Evolutionary conservation across 2,113 vertebrate species (phyloP).

Genomic region (Puma concolor): DNA sequence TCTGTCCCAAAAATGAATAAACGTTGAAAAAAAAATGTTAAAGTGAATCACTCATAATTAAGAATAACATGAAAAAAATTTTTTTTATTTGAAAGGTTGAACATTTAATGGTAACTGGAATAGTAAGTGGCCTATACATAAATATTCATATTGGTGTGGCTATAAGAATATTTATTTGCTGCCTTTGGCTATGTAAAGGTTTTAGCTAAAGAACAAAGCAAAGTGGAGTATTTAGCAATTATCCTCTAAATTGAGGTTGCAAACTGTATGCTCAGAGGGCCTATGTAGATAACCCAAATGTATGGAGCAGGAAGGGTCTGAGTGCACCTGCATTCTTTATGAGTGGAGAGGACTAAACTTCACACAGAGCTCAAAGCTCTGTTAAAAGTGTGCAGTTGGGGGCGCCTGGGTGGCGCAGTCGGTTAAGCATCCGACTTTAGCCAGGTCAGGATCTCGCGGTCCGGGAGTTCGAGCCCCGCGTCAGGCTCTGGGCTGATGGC

Average conservation of each 20-base stretch:
- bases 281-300: neutral
- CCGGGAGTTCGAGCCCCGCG: too few relatives aligned
- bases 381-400: neutral
- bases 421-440: too few relatives aligned
- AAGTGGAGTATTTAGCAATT: neutral
- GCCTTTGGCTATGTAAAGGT: slow-evolving; percentile 5
- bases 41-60: slow-evolving; percentile 52
- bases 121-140: slow-evolving; percentile 23
- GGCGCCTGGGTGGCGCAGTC: too few relatives aligned
- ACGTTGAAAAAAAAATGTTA: neutral
- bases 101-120: slow-evolving; percentile 37
- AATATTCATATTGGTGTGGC: slow-evolving; percentile 33
- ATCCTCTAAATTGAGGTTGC: neutral
- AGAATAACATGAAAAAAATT: slow-evolving; percentile 25
- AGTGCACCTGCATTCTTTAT: neutral
- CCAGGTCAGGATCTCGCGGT: too few relatives aligned
- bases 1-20: too few relatives aligned
- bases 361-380: neutral
- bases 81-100: slow-evolving; percentile 52
- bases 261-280: neutral
- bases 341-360: neutral
- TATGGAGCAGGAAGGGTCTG: neutral
- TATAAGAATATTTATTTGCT: slow-evolving; percentile 49
- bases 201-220: slow-evolving; percentile 31
- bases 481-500: too few relatives aligned